Base-by-base conservation (phyloP, 2,888 invertebrate species). In the Erebia epiphron region DNA sequence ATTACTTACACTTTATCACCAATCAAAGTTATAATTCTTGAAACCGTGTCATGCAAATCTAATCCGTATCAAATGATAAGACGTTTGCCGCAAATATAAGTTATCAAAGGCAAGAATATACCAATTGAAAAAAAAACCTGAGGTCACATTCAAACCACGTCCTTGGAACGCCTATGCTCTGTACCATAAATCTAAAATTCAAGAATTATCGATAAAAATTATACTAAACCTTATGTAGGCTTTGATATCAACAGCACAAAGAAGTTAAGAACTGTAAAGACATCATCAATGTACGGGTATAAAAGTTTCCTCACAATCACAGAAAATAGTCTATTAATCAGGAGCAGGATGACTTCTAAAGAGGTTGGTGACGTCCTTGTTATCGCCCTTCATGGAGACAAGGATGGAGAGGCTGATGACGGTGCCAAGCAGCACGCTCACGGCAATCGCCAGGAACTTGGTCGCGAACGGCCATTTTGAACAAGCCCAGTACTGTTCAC, bases 401-500 rank as follows among this genome's bases (percentile, higher is more conserved):
- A 85, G 80, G n/a, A 90, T 54, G 0, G 81, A 79, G 3, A 92
- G 81, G 1, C 91, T 87, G 3, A 92, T 83, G 0, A 89, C 86
- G 0, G 88, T 82, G 0, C 93, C 92, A 0, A 90, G 68, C 0
- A 91, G 84, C 0, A 92, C 75, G 0, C 88, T 92, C 3, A 88
- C 90, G 0, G 85, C 75, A 13, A 91, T 77, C 3, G 90, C 90
- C 35, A 92, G 82, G 14, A 86, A 50, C 8, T 85, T 77, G 76
- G 91, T 91, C 0, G 81, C 84, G 41, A 81, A 78, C 0, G 92
- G 87, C 92, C 92, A 93, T 54, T 82, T 86, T 1, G 92, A 84
- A 73, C 92, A 93, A 0, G 90, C 80, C 88, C 92, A 93, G 79
- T 93, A 93, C 74, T 93, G 92, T 79, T 93, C 92, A 0, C 89